phyloP scores from a whole-genome alignment of 2,113 vertebrate species.

The Stomatorhinus ivindoensis region DNA sequence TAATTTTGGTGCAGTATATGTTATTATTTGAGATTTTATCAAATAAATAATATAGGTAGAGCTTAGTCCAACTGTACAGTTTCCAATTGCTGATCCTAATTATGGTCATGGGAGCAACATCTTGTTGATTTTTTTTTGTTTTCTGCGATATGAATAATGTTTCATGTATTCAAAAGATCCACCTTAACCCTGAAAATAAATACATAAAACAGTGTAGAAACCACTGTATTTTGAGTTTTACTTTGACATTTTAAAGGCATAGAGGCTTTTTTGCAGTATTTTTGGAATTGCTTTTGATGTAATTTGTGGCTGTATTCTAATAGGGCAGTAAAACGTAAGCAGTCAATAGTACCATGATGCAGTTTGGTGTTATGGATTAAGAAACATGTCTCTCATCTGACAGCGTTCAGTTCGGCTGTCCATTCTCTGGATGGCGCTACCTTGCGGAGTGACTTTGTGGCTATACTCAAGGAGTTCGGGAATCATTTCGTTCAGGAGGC shows the following conservation, averaged over 20 bases:
- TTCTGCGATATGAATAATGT: not conserved
- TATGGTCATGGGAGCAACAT: not conserved
- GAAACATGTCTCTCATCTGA: not conserved
- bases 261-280: not conserved
- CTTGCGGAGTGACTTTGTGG: conserved; percentile 79
- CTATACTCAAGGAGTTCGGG: conserved; percentile 88
- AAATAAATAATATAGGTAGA: not conserved
- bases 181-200: not conserved
- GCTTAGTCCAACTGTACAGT: not conserved
- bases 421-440: conserved; percentile 91
- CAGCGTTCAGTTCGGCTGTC: conserved; percentile 81
- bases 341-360: not conserved
- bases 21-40: not conserved
- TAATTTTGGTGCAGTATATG: not conserved
- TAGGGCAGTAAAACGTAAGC: not conserved
- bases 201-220: not conserved
- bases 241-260: not conserved
- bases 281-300: not conserved
- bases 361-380: not conserved
- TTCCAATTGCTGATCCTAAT: not conserved
- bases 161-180: not conserved
- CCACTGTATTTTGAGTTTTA: not conserved
- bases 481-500: conserved; percentile 98
- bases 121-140: not conserved
- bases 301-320: not conserved